Percentiles rank a stretch among this genome's conserved stretches.
Conservation (phyloP, 2,888 invertebrate species). For the Anoncus sp. region DNA sequence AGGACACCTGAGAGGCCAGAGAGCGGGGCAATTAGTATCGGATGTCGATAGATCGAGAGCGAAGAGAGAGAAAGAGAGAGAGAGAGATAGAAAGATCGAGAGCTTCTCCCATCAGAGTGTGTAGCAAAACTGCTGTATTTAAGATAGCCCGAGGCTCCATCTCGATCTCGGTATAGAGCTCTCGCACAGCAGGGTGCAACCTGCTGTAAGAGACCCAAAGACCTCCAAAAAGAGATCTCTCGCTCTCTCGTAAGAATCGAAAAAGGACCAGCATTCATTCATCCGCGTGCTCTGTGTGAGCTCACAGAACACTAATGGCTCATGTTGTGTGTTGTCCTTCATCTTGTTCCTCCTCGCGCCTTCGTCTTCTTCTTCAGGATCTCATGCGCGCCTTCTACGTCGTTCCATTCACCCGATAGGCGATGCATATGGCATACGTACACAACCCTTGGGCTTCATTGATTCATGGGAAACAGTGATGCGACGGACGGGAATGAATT, state of each 20-base stretch:
- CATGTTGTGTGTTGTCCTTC: constrained; percentile 48
- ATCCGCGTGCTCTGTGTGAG: constrained; percentile 61
- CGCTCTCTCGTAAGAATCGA: constrained; percentile 37
- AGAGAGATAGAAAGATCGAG: constrained; percentile 17
- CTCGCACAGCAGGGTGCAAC: constrained; percentile 75
- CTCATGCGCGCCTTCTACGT: constrained; percentile 22
- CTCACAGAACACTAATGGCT: constrained; percentile 74
- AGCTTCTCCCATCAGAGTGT: constrained; percentile 60
- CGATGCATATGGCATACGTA: constrained; percentile 10
- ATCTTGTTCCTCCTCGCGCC: constrained; percentile 6
- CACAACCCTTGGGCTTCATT: constrained; percentile 70
- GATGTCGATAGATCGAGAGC: constrained; percentile 76
- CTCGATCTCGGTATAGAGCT: constrained; percentile 23
- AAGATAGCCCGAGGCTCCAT: constrained; percentile 68
- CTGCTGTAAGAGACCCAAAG: constrained; percentile 74
- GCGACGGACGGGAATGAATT: not conserved
- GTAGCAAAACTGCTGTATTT: constrained; percentile 68
- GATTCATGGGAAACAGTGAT: constrained; percentile 72
- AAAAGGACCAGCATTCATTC: constrained; percentile 66
- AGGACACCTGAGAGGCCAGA: constrained; percentile 66
- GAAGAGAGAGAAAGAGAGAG: constrained; percentile 18
- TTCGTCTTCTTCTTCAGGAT: constrained; percentile 28
- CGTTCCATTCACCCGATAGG: constrained; percentile 75
- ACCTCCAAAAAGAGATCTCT: constrained; percentile 69
- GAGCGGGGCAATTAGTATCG: constrained; percentile 79